phyloP scores from a whole-genome alignment of 2,888 invertebrate species.

The Ellobium chinense region DNA sequence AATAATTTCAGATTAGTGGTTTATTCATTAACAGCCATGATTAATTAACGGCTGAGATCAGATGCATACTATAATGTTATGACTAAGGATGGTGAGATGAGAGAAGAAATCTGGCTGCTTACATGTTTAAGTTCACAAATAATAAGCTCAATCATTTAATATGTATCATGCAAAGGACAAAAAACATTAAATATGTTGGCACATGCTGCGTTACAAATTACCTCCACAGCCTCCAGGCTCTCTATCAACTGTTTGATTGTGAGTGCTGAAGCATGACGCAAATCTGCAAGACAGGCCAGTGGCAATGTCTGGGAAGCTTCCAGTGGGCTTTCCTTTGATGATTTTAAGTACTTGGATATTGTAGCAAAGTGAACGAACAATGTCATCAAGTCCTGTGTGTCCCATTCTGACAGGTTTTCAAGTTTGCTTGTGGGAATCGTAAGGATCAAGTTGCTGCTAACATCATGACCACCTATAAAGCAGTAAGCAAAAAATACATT shows the following conservation, averaged over 20 bases:
- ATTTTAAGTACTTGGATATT: slow-evolving; percentile 18
- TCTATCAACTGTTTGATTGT: slow-evolving; percentile 55
- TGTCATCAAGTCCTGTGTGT: background rate
- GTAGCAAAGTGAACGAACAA: slow-evolving; percentile 1
- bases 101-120: too few relatives aligned
- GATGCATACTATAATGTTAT: too few relatives aligned
- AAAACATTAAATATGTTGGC: too few relatives aligned
- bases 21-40: too few relatives aligned
- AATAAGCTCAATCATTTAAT: too few relatives aligned
- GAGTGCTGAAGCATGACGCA: slow-evolving; percentile 55
- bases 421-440: slow-evolving; percentile 34
- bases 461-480: slow-evolving; percentile 27
- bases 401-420: slow-evolving; percentile 17
- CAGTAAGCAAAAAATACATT: background rate
- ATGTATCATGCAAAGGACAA: too few relatives aligned
- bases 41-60: too few relatives aligned
- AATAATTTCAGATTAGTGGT: too few relatives aligned
- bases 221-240: slow-evolving; percentile 61
- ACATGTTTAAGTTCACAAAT: too few relatives aligned
- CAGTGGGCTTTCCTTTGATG: background rate
- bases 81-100: too few relatives aligned
- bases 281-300: slow-evolving; percentile 58
- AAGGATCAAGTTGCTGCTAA: slow-evolving; percentile 1
- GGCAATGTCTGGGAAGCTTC: background rate
- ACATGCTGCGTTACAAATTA: too few relatives aligned